These are phyloP conservation scores for Grammomys dolichurus DNA, from an alignment of 2,113 vertebrate species.

Conservation along the genomic window DNA sequence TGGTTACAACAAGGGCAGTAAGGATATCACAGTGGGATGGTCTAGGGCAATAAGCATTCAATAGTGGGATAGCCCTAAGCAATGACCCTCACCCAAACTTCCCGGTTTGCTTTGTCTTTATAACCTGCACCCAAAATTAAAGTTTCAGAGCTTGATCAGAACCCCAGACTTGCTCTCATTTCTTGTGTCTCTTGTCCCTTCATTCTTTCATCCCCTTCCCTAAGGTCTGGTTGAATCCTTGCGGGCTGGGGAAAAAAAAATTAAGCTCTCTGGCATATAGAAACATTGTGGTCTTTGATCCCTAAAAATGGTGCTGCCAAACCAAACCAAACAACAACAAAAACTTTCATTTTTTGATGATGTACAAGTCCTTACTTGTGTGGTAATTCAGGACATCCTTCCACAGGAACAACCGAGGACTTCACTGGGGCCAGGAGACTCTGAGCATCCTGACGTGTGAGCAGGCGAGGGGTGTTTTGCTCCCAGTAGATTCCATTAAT, in stretches of 20 bases:
- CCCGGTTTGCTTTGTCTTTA: no score
- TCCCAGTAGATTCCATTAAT: conserved; percentile 99
- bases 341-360: not conserved
- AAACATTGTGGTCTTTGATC: not conserved
- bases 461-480: conserved; percentile 93
- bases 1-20: no score
- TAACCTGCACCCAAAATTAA: no score
- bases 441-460: conserved; percentile 92
- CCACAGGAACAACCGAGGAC: conserved; percentile 59
- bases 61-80: no score
- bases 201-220: no score
- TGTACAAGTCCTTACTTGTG: conserved; percentile 91
- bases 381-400: conserved; percentile 93
- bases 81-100: no score
- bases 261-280: not conserved
- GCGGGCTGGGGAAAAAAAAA: not conserved
- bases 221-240: no score
- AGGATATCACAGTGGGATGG: no score
- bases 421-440: conserved; percentile 90
- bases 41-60: no score
- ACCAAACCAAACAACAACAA: not conserved
- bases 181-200: no score
- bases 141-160: no score
- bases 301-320: not conserved
- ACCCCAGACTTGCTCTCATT: no score